These are phyloP conservation scores for Riptortus pedestris DNA, from an alignment of 1,140 invertebrate species.

Conservation along the genomic window DNA sequence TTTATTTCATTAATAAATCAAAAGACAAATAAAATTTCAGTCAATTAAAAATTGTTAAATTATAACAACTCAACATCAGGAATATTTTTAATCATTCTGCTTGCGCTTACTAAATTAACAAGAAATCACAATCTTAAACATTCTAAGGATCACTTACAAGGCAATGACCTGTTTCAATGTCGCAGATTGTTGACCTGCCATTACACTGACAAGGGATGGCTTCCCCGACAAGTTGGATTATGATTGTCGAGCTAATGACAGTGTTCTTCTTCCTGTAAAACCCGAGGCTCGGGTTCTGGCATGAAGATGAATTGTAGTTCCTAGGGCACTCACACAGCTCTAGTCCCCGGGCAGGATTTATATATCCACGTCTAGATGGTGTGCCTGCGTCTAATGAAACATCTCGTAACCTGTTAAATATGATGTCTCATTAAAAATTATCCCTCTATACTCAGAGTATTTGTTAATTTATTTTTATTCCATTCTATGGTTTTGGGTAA, in stretches of 20 bases:
- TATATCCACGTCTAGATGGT: constrained; percentile 46
- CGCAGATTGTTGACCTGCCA: constrained; percentile 63
- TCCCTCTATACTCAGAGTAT: too few relatives aligned
- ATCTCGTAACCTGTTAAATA: constrained; percentile 51
- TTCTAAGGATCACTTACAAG: constrained; percentile 50
- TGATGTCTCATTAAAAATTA: neutral
- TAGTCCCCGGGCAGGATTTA: constrained; percentile 60
- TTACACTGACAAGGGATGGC: constrained; percentile 74
- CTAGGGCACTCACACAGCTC: constrained; percentile 79
- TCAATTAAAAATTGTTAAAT: too few relatives aligned
- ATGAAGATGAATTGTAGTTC: constrained; percentile 68
- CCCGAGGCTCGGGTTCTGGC: constrained; percentile 77
- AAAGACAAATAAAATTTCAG: too few relatives aligned
- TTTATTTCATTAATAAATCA: too few relatives aligned
- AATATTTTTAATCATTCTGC: too few relatives aligned
- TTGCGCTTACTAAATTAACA: too few relatives aligned
- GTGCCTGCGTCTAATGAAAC: constrained; percentile 76
- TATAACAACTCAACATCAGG: too few relatives aligned
- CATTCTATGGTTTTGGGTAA: too few relatives aligned
- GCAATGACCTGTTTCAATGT: constrained; percentile 78
- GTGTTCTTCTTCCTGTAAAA: constrained; percentile 56
- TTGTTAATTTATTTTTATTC: too few relatives aligned
- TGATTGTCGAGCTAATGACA: constrained; percentile 42
- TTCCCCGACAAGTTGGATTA: constrained; percentile 67
- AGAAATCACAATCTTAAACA: too few relatives aligned